These are phyloP conservation scores for Mythimna impura DNA, from an alignment of 2,888 invertebrate genomes.

Conservation along the genomic window DNA sequence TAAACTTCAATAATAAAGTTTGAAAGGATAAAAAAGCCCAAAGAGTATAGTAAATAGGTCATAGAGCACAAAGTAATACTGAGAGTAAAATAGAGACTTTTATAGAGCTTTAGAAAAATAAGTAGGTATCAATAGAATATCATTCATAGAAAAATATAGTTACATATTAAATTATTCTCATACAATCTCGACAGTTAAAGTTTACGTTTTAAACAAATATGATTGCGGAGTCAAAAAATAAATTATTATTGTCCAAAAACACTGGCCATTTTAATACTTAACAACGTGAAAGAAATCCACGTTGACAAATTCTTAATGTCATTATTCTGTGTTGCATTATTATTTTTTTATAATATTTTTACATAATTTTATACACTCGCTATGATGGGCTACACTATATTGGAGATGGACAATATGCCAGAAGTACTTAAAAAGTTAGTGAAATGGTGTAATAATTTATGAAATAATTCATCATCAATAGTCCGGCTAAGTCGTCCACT, in stretches of 20 bases:
- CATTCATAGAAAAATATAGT: background rate
- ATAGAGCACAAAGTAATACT: background rate
- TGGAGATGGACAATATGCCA: slow-evolving; percentile 74
- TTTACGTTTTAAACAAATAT: background rate
- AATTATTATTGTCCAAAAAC: background rate
- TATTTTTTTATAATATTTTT: slow-evolving; percentile 56
- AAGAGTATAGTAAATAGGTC: slow-evolving; percentile 18
- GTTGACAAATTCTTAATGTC: slow-evolving; percentile 34
- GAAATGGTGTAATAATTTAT: background rate
- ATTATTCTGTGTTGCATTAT: slow-evolving; percentile 28
- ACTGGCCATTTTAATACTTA: slow-evolving; percentile 29
- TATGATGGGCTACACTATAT: slow-evolving; percentile 74
- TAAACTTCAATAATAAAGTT: slow-evolving; percentile 28
- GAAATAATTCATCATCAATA: background rate
- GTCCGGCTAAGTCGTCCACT: too few species aligned
- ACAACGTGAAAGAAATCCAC: slow-evolving; percentile 2
- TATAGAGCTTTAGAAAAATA: slow-evolving; percentile 11
- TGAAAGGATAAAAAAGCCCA: slow-evolving; percentile 25
- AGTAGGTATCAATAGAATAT: background rate
- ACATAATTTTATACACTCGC: slow-evolving; percentile 41
- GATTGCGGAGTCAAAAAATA: background rate
- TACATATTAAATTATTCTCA: background rate
- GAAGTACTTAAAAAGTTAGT: slow-evolving; percentile 74
- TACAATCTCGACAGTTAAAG: too few species aligned
- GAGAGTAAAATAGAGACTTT: background rate